phyloP scores from a whole-genome alignment of 2,888 invertebrate genomes.

The Aricia artaxerxes region DNA sequence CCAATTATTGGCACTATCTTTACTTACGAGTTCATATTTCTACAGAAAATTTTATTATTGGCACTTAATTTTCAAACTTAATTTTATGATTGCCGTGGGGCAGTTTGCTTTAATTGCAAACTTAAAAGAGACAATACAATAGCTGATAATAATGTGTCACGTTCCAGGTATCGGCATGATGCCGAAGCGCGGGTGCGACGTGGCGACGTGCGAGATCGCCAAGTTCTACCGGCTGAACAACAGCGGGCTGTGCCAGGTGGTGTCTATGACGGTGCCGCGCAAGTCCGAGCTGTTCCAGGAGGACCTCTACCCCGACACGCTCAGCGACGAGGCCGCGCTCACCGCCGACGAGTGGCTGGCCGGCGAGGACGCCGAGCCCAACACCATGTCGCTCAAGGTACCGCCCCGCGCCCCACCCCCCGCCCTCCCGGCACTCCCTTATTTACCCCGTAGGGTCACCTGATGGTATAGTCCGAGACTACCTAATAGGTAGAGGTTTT shows the following conservation, averaged over 20 bases:
- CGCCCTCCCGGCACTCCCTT: no score
- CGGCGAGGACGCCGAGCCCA: conserved; percentile 94
- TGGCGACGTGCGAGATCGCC: conserved; percentile 95
- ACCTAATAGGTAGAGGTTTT: no score
- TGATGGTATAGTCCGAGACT: no score
- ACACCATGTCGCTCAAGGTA: conserved; percentile 95
- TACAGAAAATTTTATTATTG: no score
- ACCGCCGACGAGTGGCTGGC: conserved; percentile 96
- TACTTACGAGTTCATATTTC: no score
- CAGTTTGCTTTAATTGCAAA: no score
- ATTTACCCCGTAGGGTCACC: no score
- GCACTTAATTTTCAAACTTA: no score
- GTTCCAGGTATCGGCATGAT: conserved; percentile 90
- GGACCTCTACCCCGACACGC: conserved; percentile 97
- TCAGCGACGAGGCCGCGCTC: conserved; percentile 92
- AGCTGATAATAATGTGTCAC: neutral
- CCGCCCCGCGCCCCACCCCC: neutral
- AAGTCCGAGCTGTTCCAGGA: conserved; percentile 99
- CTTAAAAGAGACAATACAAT: no score
- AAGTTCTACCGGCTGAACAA: conserved; percentile 98
- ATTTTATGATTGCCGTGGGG: no score
- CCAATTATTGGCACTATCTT: no score
- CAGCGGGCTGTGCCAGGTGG: conserved; percentile 94
- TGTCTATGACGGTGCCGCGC: conserved; percentile 99
- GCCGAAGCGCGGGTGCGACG: conserved; percentile 98